Evolutionary conservation across 2,797 vertebrate species (phyloP).

Genomic region (Falco naumanni): DNA sequence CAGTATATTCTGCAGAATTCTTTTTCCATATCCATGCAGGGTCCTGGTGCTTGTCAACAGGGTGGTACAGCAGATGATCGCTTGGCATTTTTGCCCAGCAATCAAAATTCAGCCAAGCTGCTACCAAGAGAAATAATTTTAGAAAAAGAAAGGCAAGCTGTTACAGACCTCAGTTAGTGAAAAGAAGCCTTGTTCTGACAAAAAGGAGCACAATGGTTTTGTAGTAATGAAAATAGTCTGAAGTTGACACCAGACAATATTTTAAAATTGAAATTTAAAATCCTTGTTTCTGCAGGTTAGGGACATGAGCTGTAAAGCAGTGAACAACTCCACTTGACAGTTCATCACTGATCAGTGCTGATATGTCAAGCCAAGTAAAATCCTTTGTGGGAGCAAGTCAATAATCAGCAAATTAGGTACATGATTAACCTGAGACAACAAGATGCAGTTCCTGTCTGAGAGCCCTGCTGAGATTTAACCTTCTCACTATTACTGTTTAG

Average conservation of each 20-base stretch:
- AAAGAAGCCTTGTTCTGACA: constrained; percentile 22
- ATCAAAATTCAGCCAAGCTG: constrained; percentile 13
- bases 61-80: background rate
- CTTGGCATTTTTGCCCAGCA: background rate
- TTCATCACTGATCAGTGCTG: constrained; percentile 73
- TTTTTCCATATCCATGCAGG: background rate
- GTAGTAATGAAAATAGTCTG: constrained; percentile 41
- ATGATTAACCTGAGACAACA: constrained; percentile 81
- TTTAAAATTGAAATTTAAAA: constrained; percentile 64
- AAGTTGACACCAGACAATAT: constrained; percentile 30
- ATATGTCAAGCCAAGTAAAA: constrained; percentile 77
- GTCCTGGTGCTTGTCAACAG: background rate
- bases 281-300: constrained; percentile 57
- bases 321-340: constrained; percentile 72
- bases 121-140: background rate
- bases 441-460: constrained; percentile 71
- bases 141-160: background rate
- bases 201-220: constrained; percentile 10
- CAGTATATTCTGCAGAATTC: background rate
- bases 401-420: constrained; percentile 83
- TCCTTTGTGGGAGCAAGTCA: constrained; percentile 79
- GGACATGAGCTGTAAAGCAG: constrained; percentile 66
- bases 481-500: constrained; percentile 74
- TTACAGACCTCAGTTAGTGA: background rate
- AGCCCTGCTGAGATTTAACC: constrained; percentile 77